A percentile compares a stretch with the other conserved stretches of the same genome.
phyloP scores from a whole-genome alignment of 2,113 vertebrate species.

The Corydoras maculifer region DNA sequence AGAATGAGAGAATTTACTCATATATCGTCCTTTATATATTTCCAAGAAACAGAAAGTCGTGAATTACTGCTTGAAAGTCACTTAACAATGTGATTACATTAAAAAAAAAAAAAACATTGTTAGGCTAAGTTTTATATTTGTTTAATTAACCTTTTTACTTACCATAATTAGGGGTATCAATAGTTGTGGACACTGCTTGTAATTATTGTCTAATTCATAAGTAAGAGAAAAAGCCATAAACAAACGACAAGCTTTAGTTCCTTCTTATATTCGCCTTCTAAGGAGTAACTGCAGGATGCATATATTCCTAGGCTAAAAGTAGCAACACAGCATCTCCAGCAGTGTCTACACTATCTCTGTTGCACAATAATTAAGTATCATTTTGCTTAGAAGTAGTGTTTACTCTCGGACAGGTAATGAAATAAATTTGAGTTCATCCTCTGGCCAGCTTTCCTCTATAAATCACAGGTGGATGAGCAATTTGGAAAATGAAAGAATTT shows the following conservation, averaged over 20 bases:
- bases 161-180: no score
- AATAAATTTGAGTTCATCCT: conserved; percentile 43
- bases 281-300: conserved; percentile 20
- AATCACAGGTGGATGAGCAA: conserved; percentile 37
- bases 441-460: conserved; percentile 23
- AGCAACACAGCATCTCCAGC: conserved; percentile 4
- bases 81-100: no score
- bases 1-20: no score
- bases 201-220: not conserved
- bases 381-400: conserved; percentile 49
- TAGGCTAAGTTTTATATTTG: no score
- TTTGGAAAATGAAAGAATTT: conserved; percentile 25
- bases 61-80: no score
- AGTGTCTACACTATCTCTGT: conserved; percentile 27
- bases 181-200: no score
- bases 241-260: conserved; percentile 11
- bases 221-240: conserved; percentile 1
- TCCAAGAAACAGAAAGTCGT: no score
- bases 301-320: conserved; percentile 24
- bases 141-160: no score
- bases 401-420: conserved; percentile 62
- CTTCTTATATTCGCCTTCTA: conserved; percentile 17
- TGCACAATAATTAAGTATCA: conserved; percentile 29
- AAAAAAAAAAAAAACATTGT: no score
- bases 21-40: no score